A percentile compares a stretch with the other conserved stretches of the same genome.
phyloP scores from a whole-genome alignment of 2,113 vertebrate genomes.

The Syngnathus typhle region DNA sequence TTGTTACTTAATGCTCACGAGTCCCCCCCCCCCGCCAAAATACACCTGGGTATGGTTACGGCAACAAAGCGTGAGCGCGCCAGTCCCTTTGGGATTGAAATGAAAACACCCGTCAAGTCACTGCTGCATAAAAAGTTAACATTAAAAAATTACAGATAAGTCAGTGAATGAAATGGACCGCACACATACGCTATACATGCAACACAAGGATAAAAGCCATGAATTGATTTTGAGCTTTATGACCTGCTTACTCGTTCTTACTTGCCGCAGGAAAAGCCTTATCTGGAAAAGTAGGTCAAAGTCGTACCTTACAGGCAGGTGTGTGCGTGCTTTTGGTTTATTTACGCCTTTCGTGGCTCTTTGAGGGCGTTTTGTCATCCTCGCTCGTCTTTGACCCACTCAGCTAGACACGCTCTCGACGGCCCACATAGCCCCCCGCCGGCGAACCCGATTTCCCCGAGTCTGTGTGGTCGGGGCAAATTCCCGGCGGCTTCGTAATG shows the following conservation, averaged over 20 bases:
- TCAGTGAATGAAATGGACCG: conserved; percentile 28
- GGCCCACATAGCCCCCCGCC: conserved; percentile 20
- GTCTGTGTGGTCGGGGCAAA: conserved; percentile 50
- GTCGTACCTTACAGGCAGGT: neutral
- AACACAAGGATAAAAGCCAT: conserved; percentile 16
- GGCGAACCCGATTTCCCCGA: conserved; percentile 34
- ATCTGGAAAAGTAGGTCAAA: conserved; percentile 20
- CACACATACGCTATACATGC: neutral
- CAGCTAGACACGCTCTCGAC: conserved; percentile 19
- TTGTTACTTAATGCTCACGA: conserved; percentile 51
- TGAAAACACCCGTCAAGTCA: neutral
- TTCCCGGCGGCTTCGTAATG: conserved; percentile 57
- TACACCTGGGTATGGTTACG: conserved; percentile 45
- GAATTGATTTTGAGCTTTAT: neutral
- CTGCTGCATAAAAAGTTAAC: neutral
- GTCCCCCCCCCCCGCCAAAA: conserved; percentile 17
- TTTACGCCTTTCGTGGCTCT: neutral
- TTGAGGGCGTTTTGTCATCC: conserved; percentile 12
- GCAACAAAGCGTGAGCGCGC: conserved; percentile 12
- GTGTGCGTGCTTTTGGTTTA: conserved; percentile 8
- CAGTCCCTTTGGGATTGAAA: conserved; percentile 11
- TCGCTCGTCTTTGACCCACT: conserved; percentile 34
- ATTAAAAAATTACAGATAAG: conserved; percentile 33
- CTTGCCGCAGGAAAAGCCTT: conserved; percentile 5
- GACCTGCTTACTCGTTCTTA: no score